Evolutionary conservation across 1,140 invertebrate genomes (phyloP).

Genomic region (Stenopsyche tienmushanensis): DNA sequence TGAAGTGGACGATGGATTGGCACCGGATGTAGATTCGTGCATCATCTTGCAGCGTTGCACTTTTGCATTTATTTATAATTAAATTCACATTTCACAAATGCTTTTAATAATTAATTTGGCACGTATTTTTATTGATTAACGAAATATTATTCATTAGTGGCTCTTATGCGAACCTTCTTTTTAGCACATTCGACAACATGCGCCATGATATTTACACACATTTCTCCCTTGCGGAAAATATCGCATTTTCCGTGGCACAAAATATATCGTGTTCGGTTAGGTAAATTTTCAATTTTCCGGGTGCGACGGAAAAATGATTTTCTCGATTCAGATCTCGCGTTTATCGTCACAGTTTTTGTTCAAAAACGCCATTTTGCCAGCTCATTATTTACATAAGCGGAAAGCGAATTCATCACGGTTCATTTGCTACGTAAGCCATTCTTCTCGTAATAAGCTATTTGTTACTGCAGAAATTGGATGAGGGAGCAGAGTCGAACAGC

Average conservation of each 20-base stretch:
- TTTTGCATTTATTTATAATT: neutral
- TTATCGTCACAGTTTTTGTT: neutral
- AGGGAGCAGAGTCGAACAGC: neutral
- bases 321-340: too few relatives aligned
- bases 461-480: slow-evolving; percentile 22
- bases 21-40: slow-evolving; percentile 37
- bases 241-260: too few relatives aligned
- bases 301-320: neutral
- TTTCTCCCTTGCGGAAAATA: too few relatives aligned
- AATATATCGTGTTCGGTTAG: too few relatives aligned
- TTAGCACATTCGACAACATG: neutral
- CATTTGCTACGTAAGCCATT: slow-evolving; percentile 36
- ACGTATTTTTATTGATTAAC: neutral
- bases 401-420: slow-evolving; percentile 25
- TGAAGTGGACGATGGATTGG: slow-evolving; percentile 37
- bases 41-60: slow-evolving; percentile 28
- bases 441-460: slow-evolving; percentile 33
- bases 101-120: slow-evolving; percentile 3
- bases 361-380: neutral
- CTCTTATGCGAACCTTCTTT: neutral
- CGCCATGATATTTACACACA: neutral
- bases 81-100: slow-evolving; percentile 17
- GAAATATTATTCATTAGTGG: neutral
- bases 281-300: neutral
- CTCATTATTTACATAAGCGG: slow-evolving; percentile 22